A percentile compares a stretch with the other conserved stretches of the same genome.
phyloP scores from a whole-genome alignment of 1,140 invertebrate species.

The Andricus grossulariae region DNA sequence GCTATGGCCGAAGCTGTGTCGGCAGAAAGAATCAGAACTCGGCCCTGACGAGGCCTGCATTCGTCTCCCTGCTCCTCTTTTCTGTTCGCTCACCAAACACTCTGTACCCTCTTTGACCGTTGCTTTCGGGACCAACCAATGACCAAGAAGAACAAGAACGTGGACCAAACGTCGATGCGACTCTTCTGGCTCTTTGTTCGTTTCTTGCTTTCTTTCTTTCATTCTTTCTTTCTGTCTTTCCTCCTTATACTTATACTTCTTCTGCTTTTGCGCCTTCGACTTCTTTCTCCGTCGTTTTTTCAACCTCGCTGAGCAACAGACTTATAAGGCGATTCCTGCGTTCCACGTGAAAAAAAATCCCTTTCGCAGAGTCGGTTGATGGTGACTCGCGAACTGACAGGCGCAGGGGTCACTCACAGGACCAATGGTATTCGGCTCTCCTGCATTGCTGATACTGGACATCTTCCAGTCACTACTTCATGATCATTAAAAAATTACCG shows the following conservation, averaged over 20 bases:
- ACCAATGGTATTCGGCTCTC: not conserved
- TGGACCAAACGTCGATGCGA: conserved; percentile 48
- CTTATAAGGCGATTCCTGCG: conserved; percentile 73
- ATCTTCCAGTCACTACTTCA: not conserved
- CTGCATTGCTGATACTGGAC: not conserved
- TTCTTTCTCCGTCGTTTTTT: conserved; percentile 54
- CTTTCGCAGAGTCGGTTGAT: conserved; percentile 49
- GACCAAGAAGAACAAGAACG: conserved; percentile 41
- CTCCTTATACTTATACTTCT: conserved; percentile 29
- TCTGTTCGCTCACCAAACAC: conserved; percentile 38
- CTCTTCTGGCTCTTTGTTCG: conserved; percentile 59
- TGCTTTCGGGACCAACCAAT: conserved; percentile 52
- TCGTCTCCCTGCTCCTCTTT: conserved; percentile 34
- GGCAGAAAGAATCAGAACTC: not conserved
- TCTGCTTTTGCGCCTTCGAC: conserved; percentile 45
- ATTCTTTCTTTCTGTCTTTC: conserved; percentile 34
- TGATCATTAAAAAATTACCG: not conserved
- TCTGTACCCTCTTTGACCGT: conserved; percentile 50
- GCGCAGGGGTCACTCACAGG: conserved; percentile 18
- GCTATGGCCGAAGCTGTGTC: conserved; percentile 17
- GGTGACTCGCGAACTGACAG: conserved; percentile 45
- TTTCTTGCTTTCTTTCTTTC: conserved; percentile 42
- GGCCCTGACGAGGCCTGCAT: conserved; percentile 1
- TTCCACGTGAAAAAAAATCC: conserved; percentile 67
- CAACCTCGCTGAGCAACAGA: conserved; percentile 53